Percentiles rank a stretch among this genome's conserved stretches.
phyloP scores from a whole-genome alignment of 2,113 vertebrate species.

The Xerus inauris region DNA sequence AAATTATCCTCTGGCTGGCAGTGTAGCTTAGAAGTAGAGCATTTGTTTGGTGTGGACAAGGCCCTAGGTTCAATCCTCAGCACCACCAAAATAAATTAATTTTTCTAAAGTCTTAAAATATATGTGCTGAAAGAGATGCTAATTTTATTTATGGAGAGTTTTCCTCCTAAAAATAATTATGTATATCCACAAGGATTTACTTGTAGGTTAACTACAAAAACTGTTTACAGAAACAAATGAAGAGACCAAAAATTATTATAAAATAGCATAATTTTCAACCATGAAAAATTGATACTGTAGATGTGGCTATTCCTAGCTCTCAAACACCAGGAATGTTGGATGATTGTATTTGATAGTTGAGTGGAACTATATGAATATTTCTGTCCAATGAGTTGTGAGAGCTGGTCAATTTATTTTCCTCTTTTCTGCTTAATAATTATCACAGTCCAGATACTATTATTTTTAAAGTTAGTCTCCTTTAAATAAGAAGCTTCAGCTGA shows the following conservation, averaged over 20 bases:
- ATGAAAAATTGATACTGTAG: neutral
- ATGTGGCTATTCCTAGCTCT: neutral
- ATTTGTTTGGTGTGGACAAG: neutral
- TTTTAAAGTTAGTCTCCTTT: slow-evolving; percentile 17
- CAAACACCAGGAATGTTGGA: neutral
- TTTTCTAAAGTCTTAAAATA: neutral
- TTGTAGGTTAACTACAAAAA: neutral
- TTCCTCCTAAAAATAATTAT: neutral
- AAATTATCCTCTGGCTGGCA: neutral
- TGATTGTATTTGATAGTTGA: neutral
- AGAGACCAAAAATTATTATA: neutral
- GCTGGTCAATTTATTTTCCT: neutral
- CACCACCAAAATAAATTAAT: too few relatives aligned
- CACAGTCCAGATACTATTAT: neutral
- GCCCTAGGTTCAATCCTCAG: neutral
- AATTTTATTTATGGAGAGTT: neutral
- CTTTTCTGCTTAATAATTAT: neutral
- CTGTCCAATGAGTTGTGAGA: neutral
- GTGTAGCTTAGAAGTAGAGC: too few relatives aligned
- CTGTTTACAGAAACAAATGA: neutral
- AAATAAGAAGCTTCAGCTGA: neutral
- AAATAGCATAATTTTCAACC: neutral
- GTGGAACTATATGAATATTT: neutral
- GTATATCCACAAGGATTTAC: neutral
- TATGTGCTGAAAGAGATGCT: neutral